These are phyloP conservation scores for Anguilla megastoma DNA, from an alignment of 2,797 vertebrate genomes.

Conservation along the genomic window DNA sequence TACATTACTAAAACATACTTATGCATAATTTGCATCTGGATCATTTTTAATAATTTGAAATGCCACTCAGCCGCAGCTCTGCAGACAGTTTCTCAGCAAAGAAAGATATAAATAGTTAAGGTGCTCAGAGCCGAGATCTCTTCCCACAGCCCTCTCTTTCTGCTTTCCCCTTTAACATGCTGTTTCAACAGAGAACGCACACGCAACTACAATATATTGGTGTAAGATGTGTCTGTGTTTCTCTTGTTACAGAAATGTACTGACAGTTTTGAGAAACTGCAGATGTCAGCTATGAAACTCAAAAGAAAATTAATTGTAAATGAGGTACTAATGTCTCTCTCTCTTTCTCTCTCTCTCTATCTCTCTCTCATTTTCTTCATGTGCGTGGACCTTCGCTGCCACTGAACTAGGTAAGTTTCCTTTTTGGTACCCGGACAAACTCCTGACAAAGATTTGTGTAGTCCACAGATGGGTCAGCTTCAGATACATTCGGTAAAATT, in stretches of 20 bases:
- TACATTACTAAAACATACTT: slow-evolving; percentile 15
- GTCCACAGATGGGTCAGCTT: background rate
- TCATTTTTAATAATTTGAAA: slow-evolving; percentile 21
- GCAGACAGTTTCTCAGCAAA: background rate
- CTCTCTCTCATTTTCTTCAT: background rate
- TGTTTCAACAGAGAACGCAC: background rate
- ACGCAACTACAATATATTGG: background rate
- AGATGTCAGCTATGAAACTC: background rate
- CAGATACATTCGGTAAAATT: background rate
- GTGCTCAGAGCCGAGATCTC: background rate
- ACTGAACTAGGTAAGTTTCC: slow-evolving; percentile 49
- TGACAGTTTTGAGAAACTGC: background rate
- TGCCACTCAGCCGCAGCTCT: background rate
- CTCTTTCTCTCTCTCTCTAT: slow-evolving; percentile 23
- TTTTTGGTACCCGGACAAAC: background rate
- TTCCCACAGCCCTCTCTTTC: background rate
- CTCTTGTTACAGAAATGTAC: background rate
- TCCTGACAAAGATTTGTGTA: background rate
- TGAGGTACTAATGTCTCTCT: slow-evolving; percentile 21
- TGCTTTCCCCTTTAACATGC: background rate
- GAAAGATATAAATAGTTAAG: background rate
- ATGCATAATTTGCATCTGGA: slow-evolving; percentile 18
- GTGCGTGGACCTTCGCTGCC: background rate
- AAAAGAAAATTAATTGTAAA: background rate
- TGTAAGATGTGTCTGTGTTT: background rate